Conservation (phyloP, 2,113 vertebrate genomes). For the Formicarius rufipectus region DNA sequence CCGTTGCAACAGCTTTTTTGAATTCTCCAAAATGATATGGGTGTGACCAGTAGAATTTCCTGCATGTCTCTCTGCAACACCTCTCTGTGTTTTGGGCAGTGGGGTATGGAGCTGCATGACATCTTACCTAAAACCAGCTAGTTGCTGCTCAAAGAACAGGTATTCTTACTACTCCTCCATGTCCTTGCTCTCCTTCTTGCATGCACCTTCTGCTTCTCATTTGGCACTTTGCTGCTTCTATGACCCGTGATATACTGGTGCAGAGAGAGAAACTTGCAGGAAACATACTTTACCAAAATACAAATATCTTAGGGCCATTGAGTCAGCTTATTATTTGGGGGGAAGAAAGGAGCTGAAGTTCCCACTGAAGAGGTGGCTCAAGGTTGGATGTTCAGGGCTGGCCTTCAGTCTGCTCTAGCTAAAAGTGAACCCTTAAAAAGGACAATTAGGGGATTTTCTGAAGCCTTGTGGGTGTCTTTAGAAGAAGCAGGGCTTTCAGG, state of each 20-base stretch:
- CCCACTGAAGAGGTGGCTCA: not conserved
- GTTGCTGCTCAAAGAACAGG: not conserved
- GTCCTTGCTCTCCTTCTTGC: not conserved
- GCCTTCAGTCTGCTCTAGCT: not conserved
- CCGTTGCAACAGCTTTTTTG: not conserved
- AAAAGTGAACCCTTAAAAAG: not conserved
- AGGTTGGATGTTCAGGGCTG: not conserved
- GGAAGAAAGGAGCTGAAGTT: not conserved
- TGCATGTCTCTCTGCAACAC: not conserved
- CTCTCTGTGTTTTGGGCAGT: not conserved
- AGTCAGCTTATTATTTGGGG: not conserved
- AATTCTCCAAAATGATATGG: not conserved
- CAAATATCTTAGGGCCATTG: not conserved
- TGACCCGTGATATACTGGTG: not conserved
- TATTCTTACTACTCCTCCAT: rapidly evolving
- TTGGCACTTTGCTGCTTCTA: not conserved
- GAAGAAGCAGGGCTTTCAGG: not conserved
- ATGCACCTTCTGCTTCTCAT: not conserved
- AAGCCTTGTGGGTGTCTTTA: not conserved
- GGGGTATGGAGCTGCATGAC: not conserved
- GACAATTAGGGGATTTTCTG: not conserved
- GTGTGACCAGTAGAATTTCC: not conserved
- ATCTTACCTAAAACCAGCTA: not conserved
- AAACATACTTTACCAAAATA: not conserved
- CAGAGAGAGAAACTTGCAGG: not conserved